Percentiles rank a stretch among this genome's conserved stretches.
Evolutionary conservation across 1,140 invertebrate species (phyloP).

Genomic region (Panagrolaimus sp.): DNA sequence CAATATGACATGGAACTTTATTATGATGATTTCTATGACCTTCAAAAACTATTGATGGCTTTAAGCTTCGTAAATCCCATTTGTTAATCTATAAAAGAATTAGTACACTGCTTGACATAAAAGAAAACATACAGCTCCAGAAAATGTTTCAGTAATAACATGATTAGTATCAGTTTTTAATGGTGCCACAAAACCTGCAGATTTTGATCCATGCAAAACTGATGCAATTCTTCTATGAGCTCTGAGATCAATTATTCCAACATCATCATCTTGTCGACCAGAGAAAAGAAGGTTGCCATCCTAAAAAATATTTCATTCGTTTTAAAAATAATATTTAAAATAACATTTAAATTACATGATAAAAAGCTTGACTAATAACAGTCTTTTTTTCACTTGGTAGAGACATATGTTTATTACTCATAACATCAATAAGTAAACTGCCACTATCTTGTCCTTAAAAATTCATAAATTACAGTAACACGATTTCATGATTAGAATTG

Average conservation of each 20-base stretch:
- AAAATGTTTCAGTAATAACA: constrained; percentile 7
- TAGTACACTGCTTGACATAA: too few relatives aligned
- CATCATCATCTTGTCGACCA: constrained; percentile 1
- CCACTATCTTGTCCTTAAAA: neutral
- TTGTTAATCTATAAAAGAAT: neutral
- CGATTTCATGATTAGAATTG: too few relatives aligned
- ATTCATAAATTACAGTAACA: too few relatives aligned
- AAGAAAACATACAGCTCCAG: neutral
- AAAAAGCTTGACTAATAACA: constrained; percentile 12
- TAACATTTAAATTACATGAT: neutral
- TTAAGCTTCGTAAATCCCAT: constrained; percentile 2
- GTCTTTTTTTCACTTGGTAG: neutral
- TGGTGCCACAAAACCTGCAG: neutral
- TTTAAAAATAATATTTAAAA: neutral
- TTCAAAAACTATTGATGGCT: neutral
- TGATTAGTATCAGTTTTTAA: neutral
- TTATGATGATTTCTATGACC: constrained; percentile 5
- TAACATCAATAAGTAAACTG: neutral
- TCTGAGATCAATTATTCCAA: neutral
- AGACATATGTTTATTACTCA: neutral
- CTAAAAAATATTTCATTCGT: neutral
- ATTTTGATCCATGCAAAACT: neutral
- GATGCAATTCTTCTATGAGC: neutral
- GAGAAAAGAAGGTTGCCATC: constrained; percentile 7
- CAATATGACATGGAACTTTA: constrained; percentile 6